These are phyloP conservation scores for Dolichotis patagonum DNA, from an alignment of 2,113 vertebrate species.

Conservation along the genomic window DNA sequence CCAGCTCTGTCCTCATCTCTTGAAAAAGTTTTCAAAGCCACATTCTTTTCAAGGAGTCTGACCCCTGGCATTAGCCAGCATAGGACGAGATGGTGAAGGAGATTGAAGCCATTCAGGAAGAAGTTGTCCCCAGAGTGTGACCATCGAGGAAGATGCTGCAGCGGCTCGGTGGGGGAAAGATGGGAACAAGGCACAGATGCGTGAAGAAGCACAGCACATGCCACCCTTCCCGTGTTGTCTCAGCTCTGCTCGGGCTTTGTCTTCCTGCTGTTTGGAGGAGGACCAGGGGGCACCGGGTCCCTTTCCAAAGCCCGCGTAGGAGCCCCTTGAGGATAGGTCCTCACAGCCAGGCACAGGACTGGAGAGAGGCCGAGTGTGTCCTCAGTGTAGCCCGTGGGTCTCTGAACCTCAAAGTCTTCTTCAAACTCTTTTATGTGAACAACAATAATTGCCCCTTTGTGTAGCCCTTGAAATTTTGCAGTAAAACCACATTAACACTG, in stretches of 20 bases:
- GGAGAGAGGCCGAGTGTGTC: background rate
- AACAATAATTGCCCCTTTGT: background rate
- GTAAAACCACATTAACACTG: background rate
- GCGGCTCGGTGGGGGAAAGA: background rate
- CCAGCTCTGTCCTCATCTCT: background rate
- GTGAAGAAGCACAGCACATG: background rate
- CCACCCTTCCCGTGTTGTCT: background rate
- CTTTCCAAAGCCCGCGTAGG: background rate
- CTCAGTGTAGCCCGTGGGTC: background rate
- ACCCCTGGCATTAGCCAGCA: background rate
- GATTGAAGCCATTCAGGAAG: background rate
- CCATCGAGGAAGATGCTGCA: background rate
- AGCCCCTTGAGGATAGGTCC: background rate
- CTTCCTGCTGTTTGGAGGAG: background rate
- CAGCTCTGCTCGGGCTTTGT: background rate
- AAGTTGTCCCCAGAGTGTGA: background rate
- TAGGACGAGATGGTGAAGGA: background rate
- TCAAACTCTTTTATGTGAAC: background rate
- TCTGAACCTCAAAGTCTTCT: background rate
- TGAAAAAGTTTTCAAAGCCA: background rate
- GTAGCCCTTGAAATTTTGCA: background rate
- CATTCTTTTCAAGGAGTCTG: background rate
- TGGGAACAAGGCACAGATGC: background rate
- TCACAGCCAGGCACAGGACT: background rate
- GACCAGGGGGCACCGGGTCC: accelerated